These are phyloP conservation scores for Centropyge bicolor DNA, from an alignment of 2,797 vertebrate species.

Conservation along the genomic window DNA sequence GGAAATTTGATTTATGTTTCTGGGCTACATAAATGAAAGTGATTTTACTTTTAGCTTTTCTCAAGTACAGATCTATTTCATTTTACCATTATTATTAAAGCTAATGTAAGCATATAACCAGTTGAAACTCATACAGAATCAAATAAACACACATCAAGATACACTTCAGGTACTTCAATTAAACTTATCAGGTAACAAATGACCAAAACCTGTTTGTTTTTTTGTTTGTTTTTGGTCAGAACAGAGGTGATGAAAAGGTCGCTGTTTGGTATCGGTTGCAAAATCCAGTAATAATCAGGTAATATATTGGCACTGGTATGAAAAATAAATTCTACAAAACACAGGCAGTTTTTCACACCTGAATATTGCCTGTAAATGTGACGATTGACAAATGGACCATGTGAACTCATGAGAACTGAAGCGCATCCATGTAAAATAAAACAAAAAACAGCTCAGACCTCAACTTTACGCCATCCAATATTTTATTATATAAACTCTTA, in stretches of 20 bases:
- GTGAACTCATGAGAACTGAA: background rate
- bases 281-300: background rate
- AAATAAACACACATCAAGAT: background rate
- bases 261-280: background rate
- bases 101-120: background rate
- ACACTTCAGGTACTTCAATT: background rate
- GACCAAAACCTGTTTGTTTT: background rate
- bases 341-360: slow-evolving; percentile 17
- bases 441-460: slow-evolving; percentile 21
- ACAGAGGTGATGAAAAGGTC: background rate
- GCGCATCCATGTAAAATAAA: background rate
- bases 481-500: slow-evolving; percentile 79
- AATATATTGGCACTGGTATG: background rate
- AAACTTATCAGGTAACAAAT: background rate
- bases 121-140: background rate
- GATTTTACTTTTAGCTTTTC: background rate
- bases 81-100: background rate
- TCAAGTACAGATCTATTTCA: background rate
- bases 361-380: background rate
- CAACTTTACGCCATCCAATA: slow-evolving; percentile 42
- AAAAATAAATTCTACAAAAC: background rate
- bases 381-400: background rate
- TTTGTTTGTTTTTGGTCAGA: background rate
- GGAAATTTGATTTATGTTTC: too few relatives aligned
- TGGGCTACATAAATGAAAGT: too few relatives aligned